Conservation (phyloP, 1,140 invertebrate species). For the Neuroterus valhalla region DNA sequence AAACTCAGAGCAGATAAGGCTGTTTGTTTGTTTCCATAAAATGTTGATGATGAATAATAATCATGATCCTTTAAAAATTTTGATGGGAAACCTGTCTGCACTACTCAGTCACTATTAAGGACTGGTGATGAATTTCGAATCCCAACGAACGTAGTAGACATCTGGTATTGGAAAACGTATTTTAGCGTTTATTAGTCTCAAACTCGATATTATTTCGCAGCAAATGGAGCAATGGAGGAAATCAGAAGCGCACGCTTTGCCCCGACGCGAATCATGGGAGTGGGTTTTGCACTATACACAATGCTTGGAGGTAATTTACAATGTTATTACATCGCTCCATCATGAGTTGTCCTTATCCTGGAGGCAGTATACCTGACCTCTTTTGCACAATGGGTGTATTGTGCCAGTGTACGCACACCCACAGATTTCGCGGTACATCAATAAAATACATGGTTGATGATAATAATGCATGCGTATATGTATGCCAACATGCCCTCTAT, state of each 20-base stretch:
- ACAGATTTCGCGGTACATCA: background rate
- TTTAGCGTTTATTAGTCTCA: background rate
- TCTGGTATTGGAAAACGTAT: background rate
- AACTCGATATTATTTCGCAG: background rate
- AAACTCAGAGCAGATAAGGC: no score
- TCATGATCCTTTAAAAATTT: no score
- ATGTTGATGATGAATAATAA: no score
- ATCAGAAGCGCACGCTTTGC: constrained; percentile 1
- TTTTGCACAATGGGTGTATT: constrained; percentile 9
- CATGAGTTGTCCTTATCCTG: constrained; percentile 22
- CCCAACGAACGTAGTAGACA: background rate
- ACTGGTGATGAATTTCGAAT: no score
- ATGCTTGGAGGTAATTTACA: constrained; percentile 27
- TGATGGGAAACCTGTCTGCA: no score
- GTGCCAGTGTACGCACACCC: background rate
- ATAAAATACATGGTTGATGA: constrained; percentile 1
- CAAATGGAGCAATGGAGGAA: background rate
- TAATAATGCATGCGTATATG: background rate
- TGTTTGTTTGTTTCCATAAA: no score
- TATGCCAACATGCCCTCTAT: no score
- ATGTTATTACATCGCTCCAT: constrained; percentile 23
- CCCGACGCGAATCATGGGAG: background rate
- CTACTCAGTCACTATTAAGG: no score
- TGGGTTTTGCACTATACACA: constrained; percentile 8
- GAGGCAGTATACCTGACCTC: constrained; percentile 15